Base-by-base conservation (phyloP, 1,140 invertebrate genomes). In the Hetaerina americana region DNA sequence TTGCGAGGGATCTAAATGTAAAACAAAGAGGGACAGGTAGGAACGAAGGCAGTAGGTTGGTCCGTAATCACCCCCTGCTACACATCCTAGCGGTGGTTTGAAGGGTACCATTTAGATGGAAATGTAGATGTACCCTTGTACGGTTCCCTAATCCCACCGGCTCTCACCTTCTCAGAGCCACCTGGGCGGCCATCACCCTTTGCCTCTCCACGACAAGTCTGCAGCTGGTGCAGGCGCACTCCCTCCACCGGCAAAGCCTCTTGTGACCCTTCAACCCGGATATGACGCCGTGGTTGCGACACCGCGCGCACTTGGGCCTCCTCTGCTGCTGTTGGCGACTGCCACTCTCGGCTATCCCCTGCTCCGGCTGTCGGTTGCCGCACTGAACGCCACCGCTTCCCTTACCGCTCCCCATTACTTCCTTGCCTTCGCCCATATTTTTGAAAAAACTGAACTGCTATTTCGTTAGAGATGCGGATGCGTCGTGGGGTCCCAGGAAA, bases 261-360 rank as follows among this genome's bases (percentile, higher is more conserved):
- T 99, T 99, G 85, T 99, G 96, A 5, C 96, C 94, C 82, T 99
- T 99, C 24, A 99, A 85, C 1, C 96, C 96, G 5, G 96, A 98
- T 68, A 99, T 96, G 71, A 98, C 94, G 72, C 96, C 97, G 84
- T 99, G 97, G 84, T 99, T 99, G 68, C 97, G 85, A 81, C 97
- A 99, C 70, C 97, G 87, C 66, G 97, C 97, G 83, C 97, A 99
- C 83, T 99, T 99, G n/a, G 97, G 97, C 27, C 97, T 99, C 73
- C 97, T 57, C 10, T 57, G 40, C 40, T 2, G 40, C 40, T 5
- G n/a, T n/a, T n/a, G n/a, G n/a, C n/a, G n/a, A n/a, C n/a, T n/a
- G n/a, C n/a, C n/a, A n/a, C n/a, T n/a, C n/a, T n/a, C n/a, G n/a
- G n/a, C n/a, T n/a, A n/a, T n/a, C n/a, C n/a, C n/a, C n/a, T n/a